Conservation (phyloP, 2,888 invertebrate genomes). For the Stratiomys singularior region DNA sequence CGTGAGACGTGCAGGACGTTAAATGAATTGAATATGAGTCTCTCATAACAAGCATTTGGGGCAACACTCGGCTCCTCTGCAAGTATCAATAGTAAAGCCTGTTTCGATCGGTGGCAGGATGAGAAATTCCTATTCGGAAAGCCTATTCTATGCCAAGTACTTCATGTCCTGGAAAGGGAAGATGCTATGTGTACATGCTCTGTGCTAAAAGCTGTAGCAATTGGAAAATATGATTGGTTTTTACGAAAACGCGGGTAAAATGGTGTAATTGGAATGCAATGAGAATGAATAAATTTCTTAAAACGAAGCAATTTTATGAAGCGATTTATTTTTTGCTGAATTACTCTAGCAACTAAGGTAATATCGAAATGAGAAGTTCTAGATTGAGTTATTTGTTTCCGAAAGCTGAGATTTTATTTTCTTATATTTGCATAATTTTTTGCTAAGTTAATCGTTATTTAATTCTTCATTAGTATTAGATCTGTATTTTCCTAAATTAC, state of each 20-base stretch:
- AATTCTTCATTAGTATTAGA: too few species aligned
- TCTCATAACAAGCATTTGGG: constrained; percentile 48
- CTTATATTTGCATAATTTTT: too few species aligned
- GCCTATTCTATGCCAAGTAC: neutral
- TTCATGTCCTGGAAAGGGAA: neutral
- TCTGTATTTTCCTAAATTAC: too few species aligned
- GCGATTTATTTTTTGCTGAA: too few species aligned
- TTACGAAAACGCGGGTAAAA: neutral
- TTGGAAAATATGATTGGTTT: neutral
- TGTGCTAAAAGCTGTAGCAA: neutral
- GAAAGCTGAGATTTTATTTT: too few species aligned
- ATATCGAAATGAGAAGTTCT: too few species aligned
- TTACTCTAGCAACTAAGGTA: too few species aligned
- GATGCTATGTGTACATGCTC: neutral
- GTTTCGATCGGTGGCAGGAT: neutral
- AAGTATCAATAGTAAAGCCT: constrained; percentile 17
- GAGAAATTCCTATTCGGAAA: neutral
- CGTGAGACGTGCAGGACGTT: constrained; percentile 51
- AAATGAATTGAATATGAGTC: constrained; percentile 52
- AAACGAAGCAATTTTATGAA: too few species aligned
- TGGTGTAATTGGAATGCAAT: neutral
- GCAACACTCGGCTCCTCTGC: constrained; percentile 39
- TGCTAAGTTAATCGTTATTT: too few species aligned
- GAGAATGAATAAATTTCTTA: neutral
- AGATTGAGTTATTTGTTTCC: too few species aligned